phyloP scores from a whole-genome alignment of 1,140 invertebrate species.

The Saccostrea echinata region DNA sequence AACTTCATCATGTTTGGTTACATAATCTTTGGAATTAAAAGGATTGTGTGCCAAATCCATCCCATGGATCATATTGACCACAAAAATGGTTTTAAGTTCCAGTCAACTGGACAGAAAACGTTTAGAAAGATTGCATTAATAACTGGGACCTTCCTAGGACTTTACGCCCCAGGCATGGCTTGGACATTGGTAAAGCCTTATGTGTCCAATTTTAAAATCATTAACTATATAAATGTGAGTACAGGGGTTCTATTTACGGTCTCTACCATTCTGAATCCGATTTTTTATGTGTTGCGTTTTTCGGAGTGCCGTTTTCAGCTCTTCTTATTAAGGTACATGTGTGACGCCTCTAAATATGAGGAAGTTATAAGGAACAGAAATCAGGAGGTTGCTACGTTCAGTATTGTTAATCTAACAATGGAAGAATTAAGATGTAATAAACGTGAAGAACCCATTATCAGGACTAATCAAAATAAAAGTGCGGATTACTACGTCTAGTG shows the following conservation, averaged over 20 bases:
- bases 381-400: background rate
- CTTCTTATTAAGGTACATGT: background rate
- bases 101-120: background rate
- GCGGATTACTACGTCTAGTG: too few relatives aligned
- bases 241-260: background rate
- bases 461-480: too few relatives aligned
- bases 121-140: background rate
- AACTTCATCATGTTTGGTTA: slow-evolving; percentile 15
- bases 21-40: background rate
- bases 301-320: slow-evolving; percentile 22
- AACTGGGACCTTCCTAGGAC: background rate
- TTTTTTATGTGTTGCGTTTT: slow-evolving; percentile 9
- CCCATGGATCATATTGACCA: background rate
- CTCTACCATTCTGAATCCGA: background rate
- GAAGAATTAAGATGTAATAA: too few relatives aligned
- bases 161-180: background rate
- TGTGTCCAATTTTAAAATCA: background rate
- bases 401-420: too few relatives aligned
- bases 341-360: background rate
- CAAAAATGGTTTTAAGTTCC: background rate
- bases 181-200: background rate
- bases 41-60: background rate
- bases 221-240: background rate
- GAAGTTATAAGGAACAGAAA: background rate
- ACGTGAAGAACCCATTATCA: too few relatives aligned